Conservation (phyloP, 2,113 vertebrate genomes). For the Gnathonemus longibarbis region DNA sequence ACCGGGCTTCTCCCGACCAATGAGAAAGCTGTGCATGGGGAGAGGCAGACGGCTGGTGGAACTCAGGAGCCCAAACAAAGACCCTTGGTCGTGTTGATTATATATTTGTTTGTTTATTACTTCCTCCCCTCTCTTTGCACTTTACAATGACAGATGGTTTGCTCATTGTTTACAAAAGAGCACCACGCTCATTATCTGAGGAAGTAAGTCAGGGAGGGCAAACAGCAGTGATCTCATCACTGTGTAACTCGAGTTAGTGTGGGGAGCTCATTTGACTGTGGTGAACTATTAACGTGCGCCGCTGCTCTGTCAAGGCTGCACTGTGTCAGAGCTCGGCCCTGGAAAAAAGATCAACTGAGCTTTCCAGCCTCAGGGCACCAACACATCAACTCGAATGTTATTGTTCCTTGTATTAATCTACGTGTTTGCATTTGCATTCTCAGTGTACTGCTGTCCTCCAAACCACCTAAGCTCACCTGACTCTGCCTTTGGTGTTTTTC, state of each 20-base stretch:
- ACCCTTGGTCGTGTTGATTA: neutral
- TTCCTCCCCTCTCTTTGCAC: neutral
- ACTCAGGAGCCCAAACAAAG: neutral
- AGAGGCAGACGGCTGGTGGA: neutral
- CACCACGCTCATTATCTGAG: neutral
- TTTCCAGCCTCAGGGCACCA: neutral
- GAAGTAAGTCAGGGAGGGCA: neutral
- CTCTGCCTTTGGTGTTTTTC: constrained; percentile 81
- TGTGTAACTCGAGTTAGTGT: neutral
- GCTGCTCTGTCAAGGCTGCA: neutral
- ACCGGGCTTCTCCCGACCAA: constrained; percentile 78
- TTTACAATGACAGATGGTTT: neutral
- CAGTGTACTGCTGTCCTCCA: neutral
- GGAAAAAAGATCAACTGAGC: neutral
- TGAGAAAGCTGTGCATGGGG: constrained; percentile 46
- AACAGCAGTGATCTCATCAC: neutral
- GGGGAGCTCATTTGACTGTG: constrained; percentile 11
- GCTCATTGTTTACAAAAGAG: constrained; percentile 5
- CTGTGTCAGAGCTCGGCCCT: constrained; percentile 10
- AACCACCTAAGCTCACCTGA: constrained; percentile 60
- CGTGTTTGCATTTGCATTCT: neutral
- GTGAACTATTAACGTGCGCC: constrained; percentile 34
- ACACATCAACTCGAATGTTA: neutral
- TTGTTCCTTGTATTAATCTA: neutral
- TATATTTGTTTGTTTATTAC: constrained; percentile 4